Base-by-base conservation (phyloP, 2,888 invertebrate genomes). In the Lissocephala sabroskyi region DNA sequence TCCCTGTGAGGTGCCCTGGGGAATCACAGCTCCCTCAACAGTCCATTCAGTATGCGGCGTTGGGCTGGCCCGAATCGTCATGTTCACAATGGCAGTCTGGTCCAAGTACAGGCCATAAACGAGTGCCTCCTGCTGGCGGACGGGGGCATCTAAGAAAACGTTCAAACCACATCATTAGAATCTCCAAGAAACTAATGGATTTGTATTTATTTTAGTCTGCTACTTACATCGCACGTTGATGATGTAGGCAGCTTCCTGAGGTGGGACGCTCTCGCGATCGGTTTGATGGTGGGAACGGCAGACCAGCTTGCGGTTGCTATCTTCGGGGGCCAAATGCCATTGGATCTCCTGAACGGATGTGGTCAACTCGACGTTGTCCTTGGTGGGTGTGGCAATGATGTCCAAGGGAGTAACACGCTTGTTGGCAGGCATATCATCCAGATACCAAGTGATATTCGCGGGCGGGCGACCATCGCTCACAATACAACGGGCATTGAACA, bases 51-150 rank as follows among this genome's bases (percentile, higher is more conserved):
- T 87, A n/a, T 71, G 76, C 0, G 94, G 94, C 41, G 86, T 85
- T 0, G 94, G 94, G 83, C 92, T 90, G 10, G 93, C 88, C 2
- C 89, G 86, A 18, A 94, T 86, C 1, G 90, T 90, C n/a, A 94
- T 88, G 58, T 90, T 90, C 43, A 94, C 88, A 2, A 87, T 86
- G 1, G 92, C 93, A n/a, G 89, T 88, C 32, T 88, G 87, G 3
- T 91, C 92, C 56, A 93, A 85, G 53, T 90, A 90, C 52, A 91
- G 88, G 0, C 93, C 94, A 79, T 93, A 93, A 48, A 90, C 89
- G 28, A 90, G 89, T 51, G 89, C 84, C 9, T 89, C 86, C 0
- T 87, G 86, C 23, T 86, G 85, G 19, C 86, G 86, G 36, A 89
- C 87, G 0, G 93, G 93, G 0, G 89, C 86, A 83, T 90, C 93